Evolutionary conservation across 2,888 invertebrate genomes (phyloP).

Genomic region (Lottia gigantea): DNA sequence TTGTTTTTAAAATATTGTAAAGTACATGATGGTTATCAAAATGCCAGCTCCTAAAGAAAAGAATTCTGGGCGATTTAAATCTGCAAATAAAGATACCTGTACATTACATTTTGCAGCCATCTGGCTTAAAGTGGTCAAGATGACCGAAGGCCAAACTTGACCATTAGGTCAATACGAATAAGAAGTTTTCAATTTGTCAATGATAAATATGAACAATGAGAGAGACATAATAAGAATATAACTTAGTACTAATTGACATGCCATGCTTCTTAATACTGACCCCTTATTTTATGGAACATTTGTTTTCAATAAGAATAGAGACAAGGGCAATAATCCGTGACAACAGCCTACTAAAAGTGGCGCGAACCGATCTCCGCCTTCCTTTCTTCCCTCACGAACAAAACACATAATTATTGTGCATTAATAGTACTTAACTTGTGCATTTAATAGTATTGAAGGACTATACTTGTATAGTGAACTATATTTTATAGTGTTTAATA

Average conservation of each 20-base stretch:
- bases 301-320: background rate
- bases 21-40: too few species aligned
- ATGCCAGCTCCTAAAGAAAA: too few species aligned
- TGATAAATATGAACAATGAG: slow-evolving; percentile 8
- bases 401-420: background rate
- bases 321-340: background rate
- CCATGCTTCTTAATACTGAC: background rate
- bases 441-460: background rate
- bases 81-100: too few species aligned
- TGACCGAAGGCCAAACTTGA: slow-evolving; percentile 1
- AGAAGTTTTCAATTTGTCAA: background rate
- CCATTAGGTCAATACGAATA: slow-evolving; percentile 2
- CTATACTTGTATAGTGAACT: too few species aligned
- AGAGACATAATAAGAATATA: slow-evolving; percentile 5
- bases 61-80: too few species aligned
- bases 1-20: too few species aligned
- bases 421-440: slow-evolving; percentile 7
- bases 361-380: slow-evolving; percentile 3
- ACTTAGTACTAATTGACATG: background rate
- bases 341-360: background rate
- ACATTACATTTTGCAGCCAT: background rate
- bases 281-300: slow-evolving; percentile 1
- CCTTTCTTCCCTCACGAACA: background rate
- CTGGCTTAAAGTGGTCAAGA: slow-evolving; percentile 1
- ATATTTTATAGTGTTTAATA: slow-evolving; percentile 6